Conservation (phyloP, 2,113 vertebrate genomes). For the Argyrosomus japonicus region DNA sequence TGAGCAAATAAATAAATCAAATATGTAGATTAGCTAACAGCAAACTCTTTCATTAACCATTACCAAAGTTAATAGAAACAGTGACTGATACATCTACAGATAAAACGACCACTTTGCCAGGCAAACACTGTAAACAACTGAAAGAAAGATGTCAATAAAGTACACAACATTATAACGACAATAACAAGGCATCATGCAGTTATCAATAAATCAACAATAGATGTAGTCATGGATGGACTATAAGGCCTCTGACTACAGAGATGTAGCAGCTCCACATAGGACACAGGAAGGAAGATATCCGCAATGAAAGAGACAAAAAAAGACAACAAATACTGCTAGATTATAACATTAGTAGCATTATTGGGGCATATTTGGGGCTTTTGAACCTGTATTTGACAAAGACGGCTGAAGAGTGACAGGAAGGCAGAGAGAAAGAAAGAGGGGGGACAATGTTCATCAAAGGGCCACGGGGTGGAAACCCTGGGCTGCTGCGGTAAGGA, state of each 20-base stretch:
- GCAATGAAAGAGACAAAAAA: not conserved
- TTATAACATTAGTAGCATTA: no score
- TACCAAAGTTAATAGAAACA: constrained; percentile 54
- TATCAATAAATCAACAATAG: constrained; percentile 5
- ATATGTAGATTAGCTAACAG: not conserved
- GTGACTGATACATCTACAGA: not conserved
- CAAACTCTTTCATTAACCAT: constrained; percentile 45
- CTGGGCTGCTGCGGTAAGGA: no score
- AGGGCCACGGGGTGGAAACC: no score
- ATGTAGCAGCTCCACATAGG: no score
- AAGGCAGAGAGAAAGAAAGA: no score
- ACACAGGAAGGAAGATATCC: not conserved
- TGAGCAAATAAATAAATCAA: not conserved
- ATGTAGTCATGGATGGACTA: constrained; percentile 22
- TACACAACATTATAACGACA: not conserved
- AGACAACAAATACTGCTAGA: not conserved
- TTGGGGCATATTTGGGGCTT: no score
- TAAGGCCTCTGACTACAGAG: not conserved
- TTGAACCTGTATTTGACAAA: not conserved
- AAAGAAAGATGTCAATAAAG: constrained; percentile 8
- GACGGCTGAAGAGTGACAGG: no score
- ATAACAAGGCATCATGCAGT: constrained; percentile 2
- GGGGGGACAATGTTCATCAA: no score
- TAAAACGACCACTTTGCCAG: not conserved
- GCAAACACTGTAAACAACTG: not conserved